Evolutionary conservation across 2,113 vertebrate species (phyloP).

Genomic region (Morone chrysops): DNA sequence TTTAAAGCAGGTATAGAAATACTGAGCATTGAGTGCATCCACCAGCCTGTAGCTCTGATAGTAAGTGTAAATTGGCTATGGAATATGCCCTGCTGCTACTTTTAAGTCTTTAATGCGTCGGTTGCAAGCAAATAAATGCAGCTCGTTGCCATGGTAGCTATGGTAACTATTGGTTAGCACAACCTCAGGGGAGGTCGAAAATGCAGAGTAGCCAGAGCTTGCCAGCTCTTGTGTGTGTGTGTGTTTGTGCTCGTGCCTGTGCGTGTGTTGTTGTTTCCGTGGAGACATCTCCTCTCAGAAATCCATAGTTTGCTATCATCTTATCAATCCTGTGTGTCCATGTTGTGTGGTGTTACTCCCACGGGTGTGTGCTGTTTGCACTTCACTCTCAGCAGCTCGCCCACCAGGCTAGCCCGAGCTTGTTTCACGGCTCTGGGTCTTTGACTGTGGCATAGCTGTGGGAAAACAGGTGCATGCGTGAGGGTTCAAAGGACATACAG

Average conservation of each 20-base stretch:
- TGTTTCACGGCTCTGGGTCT: slow-evolving; percentile 38
- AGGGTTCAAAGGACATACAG: not conserved
- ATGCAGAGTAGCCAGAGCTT: slow-evolving; percentile 60
- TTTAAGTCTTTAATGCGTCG: slow-evolving; percentile 52
- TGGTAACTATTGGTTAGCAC: slow-evolving; percentile 63
- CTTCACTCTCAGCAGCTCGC: slow-evolving; percentile 34
- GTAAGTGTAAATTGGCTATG: slow-evolving; percentile 36
- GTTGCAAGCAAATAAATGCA: slow-evolving; percentile 64
- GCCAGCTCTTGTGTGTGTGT: not conserved
- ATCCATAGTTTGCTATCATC: slow-evolving; percentile 55
- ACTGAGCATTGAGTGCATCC: slow-evolving; percentile 16
- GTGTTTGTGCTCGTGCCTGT: slow-evolving; percentile 17
- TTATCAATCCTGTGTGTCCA: slow-evolving; percentile 36
- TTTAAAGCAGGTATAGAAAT: slow-evolving; percentile 12
- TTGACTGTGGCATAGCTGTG: slow-evolving; percentile 21
- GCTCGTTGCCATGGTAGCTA: slow-evolving; percentile 61
- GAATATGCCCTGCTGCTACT: slow-evolving; percentile 37
- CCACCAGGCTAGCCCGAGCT: slow-evolving; percentile 39
- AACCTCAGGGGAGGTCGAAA: slow-evolving; percentile 60
- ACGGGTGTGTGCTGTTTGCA: slow-evolving; percentile 39
- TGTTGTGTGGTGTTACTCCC: slow-evolving; percentile 44
- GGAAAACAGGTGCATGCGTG: not conserved
- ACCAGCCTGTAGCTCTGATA: slow-evolving; percentile 14
- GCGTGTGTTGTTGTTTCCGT: slow-evolving; percentile 64
- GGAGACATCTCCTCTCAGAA: slow-evolving; percentile 59